Percentiles rank a stretch among this genome's conserved stretches.
Evolutionary conservation across 2,888 invertebrate species (phyloP).

Genomic region (Adelphocoris suturalis): DNA sequence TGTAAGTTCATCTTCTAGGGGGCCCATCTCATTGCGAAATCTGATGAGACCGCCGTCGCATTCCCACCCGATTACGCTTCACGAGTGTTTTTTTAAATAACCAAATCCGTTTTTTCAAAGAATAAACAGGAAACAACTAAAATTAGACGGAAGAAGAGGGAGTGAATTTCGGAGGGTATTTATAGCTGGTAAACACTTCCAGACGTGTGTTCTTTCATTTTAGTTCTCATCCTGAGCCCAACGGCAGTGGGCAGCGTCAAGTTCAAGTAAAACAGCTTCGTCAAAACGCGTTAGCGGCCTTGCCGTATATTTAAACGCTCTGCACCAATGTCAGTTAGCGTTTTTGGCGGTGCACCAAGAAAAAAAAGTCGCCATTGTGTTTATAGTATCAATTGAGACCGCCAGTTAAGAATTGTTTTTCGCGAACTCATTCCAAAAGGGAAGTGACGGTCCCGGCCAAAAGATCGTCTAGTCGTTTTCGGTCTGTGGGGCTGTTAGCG

Average conservation of each 20-base stretch:
- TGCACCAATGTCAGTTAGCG: conserved; percentile 64
- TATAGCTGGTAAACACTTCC: conserved; percentile 51
- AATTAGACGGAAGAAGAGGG: conserved; percentile 4
- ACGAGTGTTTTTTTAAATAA: background rate
- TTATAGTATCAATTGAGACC: conserved; percentile 64
- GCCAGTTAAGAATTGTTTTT: conserved; percentile 59
- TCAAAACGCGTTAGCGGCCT: conserved; percentile 46
- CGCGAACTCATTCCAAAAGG: conserved; percentile 46
- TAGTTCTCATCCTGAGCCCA: background rate
- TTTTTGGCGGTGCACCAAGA: conserved; percentile 51
- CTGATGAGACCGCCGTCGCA: background rate
- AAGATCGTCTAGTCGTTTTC: background rate
- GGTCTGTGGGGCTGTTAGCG: background rate
- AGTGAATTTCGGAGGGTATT: conserved; percentile 13
- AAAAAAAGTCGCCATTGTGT: conserved; percentile 58
- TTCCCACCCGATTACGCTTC: background rate
- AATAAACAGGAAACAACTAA: conserved; percentile 32
- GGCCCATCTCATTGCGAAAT: background rate
- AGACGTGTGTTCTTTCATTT: background rate
- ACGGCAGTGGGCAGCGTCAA: conserved; percentile 25
- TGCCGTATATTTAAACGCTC: conserved; percentile 60
- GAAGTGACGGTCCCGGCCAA: background rate
- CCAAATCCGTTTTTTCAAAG: background rate
- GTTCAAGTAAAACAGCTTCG: conserved; percentile 23
- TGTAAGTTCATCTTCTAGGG: too few species aligned